phyloP scores from a whole-genome alignment of 2,888 invertebrate genomes.

The Hololepta plana region DNA sequence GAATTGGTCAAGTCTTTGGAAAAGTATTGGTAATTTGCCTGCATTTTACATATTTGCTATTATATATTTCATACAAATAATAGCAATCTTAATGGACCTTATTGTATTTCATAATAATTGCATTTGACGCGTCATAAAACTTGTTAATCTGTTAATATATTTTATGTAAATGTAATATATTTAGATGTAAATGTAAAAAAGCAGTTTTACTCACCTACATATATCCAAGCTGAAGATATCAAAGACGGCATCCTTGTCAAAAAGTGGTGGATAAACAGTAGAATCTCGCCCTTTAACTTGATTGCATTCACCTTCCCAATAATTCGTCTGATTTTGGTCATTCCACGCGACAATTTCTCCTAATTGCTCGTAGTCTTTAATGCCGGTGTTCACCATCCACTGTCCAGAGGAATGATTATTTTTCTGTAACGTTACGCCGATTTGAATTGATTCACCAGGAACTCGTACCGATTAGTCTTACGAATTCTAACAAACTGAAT shows the following conservation, averaged over 20 bases:
- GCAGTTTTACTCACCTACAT: constrained; percentile 11
- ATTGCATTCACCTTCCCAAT: constrained; percentile 9
- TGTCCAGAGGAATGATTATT: constrained; percentile 7
- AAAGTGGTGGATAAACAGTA: constrained; percentile 9
- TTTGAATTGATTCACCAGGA: too few relatives aligned
- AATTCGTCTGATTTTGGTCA: constrained; percentile 4
- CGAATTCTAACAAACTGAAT: constrained; percentile 8
- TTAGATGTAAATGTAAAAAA: too few relatives aligned
- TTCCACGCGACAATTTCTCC: constrained; percentile 8
- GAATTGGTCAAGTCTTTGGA: constrained; percentile 20
- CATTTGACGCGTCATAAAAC: too few relatives aligned
- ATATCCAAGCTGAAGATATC: constrained; percentile 9
- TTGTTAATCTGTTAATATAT: too few relatives aligned
- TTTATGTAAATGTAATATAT: too few relatives aligned
- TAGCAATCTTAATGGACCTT: too few relatives aligned
- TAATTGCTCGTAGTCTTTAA: constrained; percentile 6
- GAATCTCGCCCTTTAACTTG: constrained; percentile 10
- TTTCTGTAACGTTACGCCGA: too few relatives aligned
- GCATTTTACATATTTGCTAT: not conserved
- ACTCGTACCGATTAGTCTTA: constrained; percentile 5
- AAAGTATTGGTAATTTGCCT: constrained; percentile 18
- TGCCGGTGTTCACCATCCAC: constrained; percentile 7
- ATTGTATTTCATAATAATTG: too few relatives aligned
- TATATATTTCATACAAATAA: too few relatives aligned
- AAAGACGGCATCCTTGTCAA: constrained; percentile 7